Percentiles rank a stretch among this genome's conserved stretches.
These are phyloP conservation scores for Trissoscelio sp. DNA, from an alignment of 2,888 invertebrate species.

Conservation along the genomic window DNA sequence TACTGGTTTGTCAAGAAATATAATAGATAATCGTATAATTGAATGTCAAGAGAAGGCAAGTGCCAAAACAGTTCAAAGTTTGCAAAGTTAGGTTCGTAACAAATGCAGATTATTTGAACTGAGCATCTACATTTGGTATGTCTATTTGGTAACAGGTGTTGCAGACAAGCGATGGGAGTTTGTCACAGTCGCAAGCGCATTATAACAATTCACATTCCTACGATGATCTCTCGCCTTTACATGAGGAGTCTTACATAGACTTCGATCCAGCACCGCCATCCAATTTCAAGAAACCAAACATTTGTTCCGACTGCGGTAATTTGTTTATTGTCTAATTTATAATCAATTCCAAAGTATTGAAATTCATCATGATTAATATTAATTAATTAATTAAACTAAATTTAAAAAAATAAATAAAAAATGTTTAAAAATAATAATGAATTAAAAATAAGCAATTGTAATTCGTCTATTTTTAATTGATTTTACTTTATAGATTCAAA, in stretches of 20 bases:
- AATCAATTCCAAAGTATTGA: no score
- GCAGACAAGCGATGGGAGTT: slow-evolving; percentile 66
- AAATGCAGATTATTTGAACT: slow-evolving; percentile 7
- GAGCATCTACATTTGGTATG: slow-evolving; percentile 18
- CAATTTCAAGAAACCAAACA: slow-evolving; percentile 73
- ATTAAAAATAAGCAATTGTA: no score
- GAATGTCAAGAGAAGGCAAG: not conserved
- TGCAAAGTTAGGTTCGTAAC: not conserved
- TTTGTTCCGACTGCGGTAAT: slow-evolving; percentile 80
- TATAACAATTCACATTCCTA: slow-evolving; percentile 73
- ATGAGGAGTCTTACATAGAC: slow-evolving; percentile 74
- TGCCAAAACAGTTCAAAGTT: not conserved
- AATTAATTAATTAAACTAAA: no score
- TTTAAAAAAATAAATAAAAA: no score
- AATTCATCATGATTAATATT: no score
- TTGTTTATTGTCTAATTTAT: slow-evolving; percentile 39
- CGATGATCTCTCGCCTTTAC: slow-evolving; percentile 60
- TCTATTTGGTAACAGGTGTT: slow-evolving; percentile 59
- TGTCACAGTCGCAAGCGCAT: slow-evolving; percentile 72
- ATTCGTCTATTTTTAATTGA: no score
- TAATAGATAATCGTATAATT: no score
- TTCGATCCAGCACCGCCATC: slow-evolving; percentile 70
- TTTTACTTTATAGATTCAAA: no score
- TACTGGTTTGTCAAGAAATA: not conserved
- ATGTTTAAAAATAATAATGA: no score